Percentiles rank a stretch among this genome's conserved stretches.
Conservation (phyloP, 2,797 vertebrate species). For the Lutjanus campechanus region DNA sequence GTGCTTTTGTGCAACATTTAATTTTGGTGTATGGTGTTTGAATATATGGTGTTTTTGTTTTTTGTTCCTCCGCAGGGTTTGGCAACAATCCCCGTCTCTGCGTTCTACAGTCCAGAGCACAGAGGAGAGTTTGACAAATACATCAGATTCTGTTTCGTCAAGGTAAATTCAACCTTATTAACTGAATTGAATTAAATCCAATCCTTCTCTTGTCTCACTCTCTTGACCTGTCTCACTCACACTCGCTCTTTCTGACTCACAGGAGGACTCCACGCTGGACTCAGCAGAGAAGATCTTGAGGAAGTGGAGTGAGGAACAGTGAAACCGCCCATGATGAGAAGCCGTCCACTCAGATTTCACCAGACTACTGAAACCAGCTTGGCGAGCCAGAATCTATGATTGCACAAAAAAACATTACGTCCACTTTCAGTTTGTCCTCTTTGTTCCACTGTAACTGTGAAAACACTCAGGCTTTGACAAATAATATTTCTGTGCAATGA, state of each 20-base stretch:
- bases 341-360: not conserved
- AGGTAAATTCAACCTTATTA: slow-evolving; percentile 82
- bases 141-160: slow-evolving; percentile 95
- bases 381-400: not conserved
- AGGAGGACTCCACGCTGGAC: not conserved
- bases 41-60: not conserved
- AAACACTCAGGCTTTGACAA: not conserved
- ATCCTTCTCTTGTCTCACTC: too few relatives aligned
- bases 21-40: too few relatives aligned
- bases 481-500: slow-evolving; percentile 7
- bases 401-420: not conserved
- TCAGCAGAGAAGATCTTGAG: not conserved
- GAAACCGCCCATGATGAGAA: not conserved
- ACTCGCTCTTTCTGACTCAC: not conserved
- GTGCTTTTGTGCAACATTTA: too few relatives aligned
- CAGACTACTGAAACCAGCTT: not conserved
- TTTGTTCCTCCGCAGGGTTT: slow-evolving; percentile 85
- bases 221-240: too few relatives aligned
- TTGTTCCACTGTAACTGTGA: not conserved
- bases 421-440: not conserved
- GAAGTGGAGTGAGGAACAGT: not conserved
- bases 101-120: slow-evolving; percentile 90
- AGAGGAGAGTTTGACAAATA: slow-evolving; percentile 89
- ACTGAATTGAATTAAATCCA: too few relatives aligned
- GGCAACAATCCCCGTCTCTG: slow-evolving; percentile 91